Evolutionary conservation across 2,888 invertebrate genomes (phyloP).

Genomic region (Ptychoptera contaminata): DNA sequence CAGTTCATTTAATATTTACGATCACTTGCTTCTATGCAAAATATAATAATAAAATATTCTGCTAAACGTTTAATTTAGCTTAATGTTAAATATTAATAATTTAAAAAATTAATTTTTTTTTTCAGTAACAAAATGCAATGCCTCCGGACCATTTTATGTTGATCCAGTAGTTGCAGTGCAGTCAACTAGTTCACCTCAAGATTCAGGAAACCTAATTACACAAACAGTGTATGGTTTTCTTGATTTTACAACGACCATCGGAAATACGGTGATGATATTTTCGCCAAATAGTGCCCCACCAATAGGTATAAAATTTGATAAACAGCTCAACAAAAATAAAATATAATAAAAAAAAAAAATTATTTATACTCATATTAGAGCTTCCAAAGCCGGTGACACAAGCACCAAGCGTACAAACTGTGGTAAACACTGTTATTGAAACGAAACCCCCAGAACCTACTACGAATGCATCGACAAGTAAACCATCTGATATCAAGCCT

Average conservation of each 20-base stretch:
- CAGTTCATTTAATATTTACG: too few relatives aligned
- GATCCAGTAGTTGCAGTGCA: slow-evolving; percentile 4
- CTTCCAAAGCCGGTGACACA: slow-evolving; percentile 5
- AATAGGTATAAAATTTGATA: slow-evolving; percentile 36
- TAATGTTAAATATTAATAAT: too few relatives aligned
- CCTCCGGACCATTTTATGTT: slow-evolving; percentile 8
- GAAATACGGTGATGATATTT: slow-evolving; percentile 88
- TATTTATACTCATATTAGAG: slow-evolving; percentile 1
- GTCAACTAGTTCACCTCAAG: slow-evolving; percentile 11
- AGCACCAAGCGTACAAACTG: slow-evolving; percentile 8
- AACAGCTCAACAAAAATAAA: neutral
- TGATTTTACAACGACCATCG: slow-evolving; percentile 87
- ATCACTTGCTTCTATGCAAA: too few relatives aligned
- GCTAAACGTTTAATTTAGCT: too few relatives aligned
- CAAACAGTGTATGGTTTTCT: slow-evolving; percentile 89
- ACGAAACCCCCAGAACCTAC: slow-evolving; percentile 12
- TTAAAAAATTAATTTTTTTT: too few relatives aligned
- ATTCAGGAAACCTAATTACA: slow-evolving; percentile 40
- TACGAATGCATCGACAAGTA: slow-evolving; percentile 10
- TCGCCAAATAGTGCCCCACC: slow-evolving; percentile 73
- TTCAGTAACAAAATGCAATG: too few relatives aligned
- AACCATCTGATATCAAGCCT: slow-evolving; percentile 27
- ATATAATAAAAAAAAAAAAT: neutral
- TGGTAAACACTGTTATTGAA: slow-evolving; percentile 13
- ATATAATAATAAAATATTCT: too few relatives aligned